phyloP scores from a whole-genome alignment of 2,113 vertebrate species.

The Amblyopsis rosae region DNA sequence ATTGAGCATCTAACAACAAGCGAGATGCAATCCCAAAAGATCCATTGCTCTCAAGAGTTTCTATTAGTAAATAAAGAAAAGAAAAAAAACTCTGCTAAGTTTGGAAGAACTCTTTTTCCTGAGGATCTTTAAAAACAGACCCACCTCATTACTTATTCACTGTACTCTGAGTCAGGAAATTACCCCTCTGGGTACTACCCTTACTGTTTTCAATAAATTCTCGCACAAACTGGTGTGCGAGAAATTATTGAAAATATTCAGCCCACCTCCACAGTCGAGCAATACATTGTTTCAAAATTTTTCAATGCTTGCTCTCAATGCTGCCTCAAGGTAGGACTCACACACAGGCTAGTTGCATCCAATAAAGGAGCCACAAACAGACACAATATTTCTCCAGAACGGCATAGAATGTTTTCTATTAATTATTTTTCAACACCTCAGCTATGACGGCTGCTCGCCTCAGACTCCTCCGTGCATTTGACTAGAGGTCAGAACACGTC shows the following conservation, averaged over 20 bases:
- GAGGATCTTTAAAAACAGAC: conserved; percentile 4
- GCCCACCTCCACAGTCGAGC: conserved; percentile 7
- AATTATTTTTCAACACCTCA: too few species aligned
- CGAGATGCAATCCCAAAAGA: too few species aligned
- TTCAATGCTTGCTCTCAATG: background rate
- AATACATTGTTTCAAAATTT: background rate
- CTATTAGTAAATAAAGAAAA: background rate
- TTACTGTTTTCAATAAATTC: background rate
- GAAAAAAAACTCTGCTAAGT: background rate
- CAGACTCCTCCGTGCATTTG: too few species aligned
- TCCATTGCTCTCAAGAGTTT: too few species aligned
- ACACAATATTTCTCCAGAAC: background rate
- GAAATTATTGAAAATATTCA: conserved; percentile 17
- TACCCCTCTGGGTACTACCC: conserved; percentile 26
- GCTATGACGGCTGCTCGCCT: too few species aligned
- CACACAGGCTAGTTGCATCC: background rate
- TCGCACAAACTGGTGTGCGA: conserved; percentile 28
- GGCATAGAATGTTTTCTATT: too few species aligned
- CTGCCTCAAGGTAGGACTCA: background rate
- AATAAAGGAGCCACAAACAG: background rate
- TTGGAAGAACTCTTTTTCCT: background rate
- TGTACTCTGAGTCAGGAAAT: conserved; percentile 34
- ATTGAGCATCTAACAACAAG: too few species aligned
- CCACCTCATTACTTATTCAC: conserved; percentile 63
- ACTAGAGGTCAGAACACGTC: too few species aligned